phyloP scores from a whole-genome alignment of 2,888 invertebrate genomes.

The Leistus spinibarbis region DNA sequence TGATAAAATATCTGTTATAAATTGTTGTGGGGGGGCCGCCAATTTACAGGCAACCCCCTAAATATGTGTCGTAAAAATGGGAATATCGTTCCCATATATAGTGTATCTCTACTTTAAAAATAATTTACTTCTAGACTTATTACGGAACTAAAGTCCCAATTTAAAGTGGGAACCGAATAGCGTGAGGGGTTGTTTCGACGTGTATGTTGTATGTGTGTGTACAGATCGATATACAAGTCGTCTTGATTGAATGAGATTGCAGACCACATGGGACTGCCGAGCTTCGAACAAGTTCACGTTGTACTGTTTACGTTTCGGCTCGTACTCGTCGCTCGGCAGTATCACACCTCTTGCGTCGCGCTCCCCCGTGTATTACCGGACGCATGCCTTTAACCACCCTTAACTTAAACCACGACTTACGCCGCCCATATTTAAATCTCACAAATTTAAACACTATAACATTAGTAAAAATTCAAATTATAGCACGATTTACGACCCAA shows the following conservation, averaged over 20 bases:
- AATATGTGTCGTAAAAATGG: background rate
- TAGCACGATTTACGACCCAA: no score
- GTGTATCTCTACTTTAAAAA: background rate
- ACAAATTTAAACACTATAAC: no score
- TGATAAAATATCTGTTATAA: no score
- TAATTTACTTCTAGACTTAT: background rate
- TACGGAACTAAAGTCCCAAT: background rate
- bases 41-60: background rate
- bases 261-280: conserved; percentile 49
- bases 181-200: background rate
- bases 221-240: conserved; percentile 47
- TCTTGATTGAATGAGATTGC: conserved; percentile 51
- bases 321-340: conserved; percentile 32
- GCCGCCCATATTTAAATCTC: no score
- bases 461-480: no score
- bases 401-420: no score
- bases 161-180: background rate
- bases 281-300: conserved; percentile 14
- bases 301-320: conserved; percentile 32
- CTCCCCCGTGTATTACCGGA: background rate
- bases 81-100: background rate
- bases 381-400: background rate
- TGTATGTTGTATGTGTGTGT: background rate
- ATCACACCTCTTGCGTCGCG: background rate
- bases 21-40: background rate